Conservation (phyloP, 2,797 vertebrate species). For the Antennarius maculatus region DNA sequence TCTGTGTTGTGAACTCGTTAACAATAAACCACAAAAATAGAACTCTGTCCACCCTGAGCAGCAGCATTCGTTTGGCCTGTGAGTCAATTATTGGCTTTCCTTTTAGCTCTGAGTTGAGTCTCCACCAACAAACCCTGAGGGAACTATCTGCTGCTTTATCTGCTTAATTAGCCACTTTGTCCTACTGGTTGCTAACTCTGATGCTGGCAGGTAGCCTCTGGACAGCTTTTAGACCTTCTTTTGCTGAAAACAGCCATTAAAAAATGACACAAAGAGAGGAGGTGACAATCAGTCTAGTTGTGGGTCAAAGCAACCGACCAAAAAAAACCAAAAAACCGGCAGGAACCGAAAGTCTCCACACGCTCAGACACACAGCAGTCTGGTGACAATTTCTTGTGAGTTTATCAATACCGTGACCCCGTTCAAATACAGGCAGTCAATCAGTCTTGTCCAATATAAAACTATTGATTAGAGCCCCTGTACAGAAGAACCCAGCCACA, state of each 20-base stretch:
- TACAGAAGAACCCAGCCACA: not conserved
- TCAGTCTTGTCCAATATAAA: not conserved
- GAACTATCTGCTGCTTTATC: no score
- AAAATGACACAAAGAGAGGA: not conserved
- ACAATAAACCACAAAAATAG: no score
- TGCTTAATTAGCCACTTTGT: not conserved
- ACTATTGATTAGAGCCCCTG: slow-evolving; percentile 15
- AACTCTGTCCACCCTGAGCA: no score
- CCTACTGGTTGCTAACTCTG: not conserved
- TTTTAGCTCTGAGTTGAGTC: not conserved
- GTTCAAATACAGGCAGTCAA: not conserved
- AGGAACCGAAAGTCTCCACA: not conserved
- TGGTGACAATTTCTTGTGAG: no score
- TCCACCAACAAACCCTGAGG: no score
- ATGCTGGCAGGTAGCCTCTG: no score
- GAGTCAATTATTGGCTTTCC: no score
- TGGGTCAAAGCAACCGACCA: no score
- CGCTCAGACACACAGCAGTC: not conserved
- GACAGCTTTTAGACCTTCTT: not conserved
- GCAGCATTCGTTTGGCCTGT: no score
- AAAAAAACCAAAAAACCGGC: not conserved
- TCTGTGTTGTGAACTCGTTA: no score
- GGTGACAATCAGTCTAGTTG: not conserved
- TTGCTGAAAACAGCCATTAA: not conserved
- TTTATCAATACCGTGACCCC: not conserved